Base-by-base conservation (phyloP, 2,888 invertebrate genomes). In the Trachelus tabidus region DNA sequence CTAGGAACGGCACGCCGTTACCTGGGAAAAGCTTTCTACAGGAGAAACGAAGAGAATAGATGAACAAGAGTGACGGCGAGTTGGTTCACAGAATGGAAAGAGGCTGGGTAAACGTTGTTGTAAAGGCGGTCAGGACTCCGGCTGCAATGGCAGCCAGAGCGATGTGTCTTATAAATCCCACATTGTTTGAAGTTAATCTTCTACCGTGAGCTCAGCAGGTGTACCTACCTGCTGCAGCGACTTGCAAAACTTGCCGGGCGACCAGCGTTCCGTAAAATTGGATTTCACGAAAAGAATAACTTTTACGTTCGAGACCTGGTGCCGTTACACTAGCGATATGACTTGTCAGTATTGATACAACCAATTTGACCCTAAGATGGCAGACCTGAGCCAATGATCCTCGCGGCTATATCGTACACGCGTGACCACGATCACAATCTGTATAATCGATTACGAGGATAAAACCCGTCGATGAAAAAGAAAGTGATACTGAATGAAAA, bases 191-290 rank as follows among this genome's bases (percentile, higher is more conserved):
- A 76, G 75, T 75, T 78, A 78, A 78, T 75, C 78, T 75, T 75
- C 78, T 68, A 76, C 73, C 75, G 75, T 73, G 75, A 75, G 75
- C 76, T 76, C 30, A 12, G 71, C 71, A 12, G 71, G 33, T 31
- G 15, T 71, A 71, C 71, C 31, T 11, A 71, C 34, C 71, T 75
- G 77, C 56, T 75, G 71, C 31, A 71, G 68, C 78, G 75, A 78
- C 33, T 23, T 71, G 71, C 56, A 56, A 56, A 76, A 75, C 73
- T 77, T 79, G 73, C 74, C 74, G 34, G 68, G 69, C 76, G 75
- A 34, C 78, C 83, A 84, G 81, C 85, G 83, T 77, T 82, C 83
- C 85, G 85, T 85, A 85, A 85, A 85, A 85, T 85, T 84, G 84
- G 83, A 81, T 85, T 84, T 82, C 81, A 80, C 81, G 83, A 81